Evolutionary conservation across 2,113 vertebrate species (phyloP), one percentile per base, ranked within the genome.

Genomic region (Drymodes brunneopygia): DNA sequence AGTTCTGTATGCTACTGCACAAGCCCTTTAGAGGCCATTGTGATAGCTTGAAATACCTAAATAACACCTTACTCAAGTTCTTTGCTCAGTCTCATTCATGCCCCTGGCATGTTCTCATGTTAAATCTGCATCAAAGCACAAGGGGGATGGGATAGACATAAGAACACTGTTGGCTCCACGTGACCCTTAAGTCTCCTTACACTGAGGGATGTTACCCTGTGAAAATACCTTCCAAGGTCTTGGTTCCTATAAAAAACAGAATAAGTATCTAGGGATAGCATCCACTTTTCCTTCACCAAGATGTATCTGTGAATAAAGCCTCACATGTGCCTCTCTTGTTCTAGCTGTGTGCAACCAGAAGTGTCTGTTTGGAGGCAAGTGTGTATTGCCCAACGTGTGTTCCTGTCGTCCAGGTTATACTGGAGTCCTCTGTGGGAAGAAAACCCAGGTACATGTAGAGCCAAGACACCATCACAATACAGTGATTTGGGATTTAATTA

Each of bases 331-430:
- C 20, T 90, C 35, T 92, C 17, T 84, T 81, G 31, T 96, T 96
- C 64, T 94, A 99, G 99, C 99, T 47, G 91, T 99, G n/a, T 99
- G 99, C 96, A 97, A 61, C 56, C 97, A 92, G 88, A 98, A 97
- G 36, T 99, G 99, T 81, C 97, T 99, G 73, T 98, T 98, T 36
- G 98, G 99, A 83, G 99, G 98, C 27, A 98, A 96, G 51, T 99
- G 99, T 51, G 94, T 98, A 19, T 96, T 97, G 66, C 99, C 98
- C 3, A 98, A 99, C 8, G 93, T 98, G 69, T 99, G 99, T 71
- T 98, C 98, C 73, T 99, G 99, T 88, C 98, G 97, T 20, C 94
- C 90, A 88, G 98, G 98, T 62, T 98, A 98, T 94, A 97, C 97
- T 25, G 99, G 99, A 89, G 81, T 96, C 50, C 97, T 95, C 80